Conservation (phyloP, 1,140 invertebrate species). For the Hycleus cichorii region DNA sequence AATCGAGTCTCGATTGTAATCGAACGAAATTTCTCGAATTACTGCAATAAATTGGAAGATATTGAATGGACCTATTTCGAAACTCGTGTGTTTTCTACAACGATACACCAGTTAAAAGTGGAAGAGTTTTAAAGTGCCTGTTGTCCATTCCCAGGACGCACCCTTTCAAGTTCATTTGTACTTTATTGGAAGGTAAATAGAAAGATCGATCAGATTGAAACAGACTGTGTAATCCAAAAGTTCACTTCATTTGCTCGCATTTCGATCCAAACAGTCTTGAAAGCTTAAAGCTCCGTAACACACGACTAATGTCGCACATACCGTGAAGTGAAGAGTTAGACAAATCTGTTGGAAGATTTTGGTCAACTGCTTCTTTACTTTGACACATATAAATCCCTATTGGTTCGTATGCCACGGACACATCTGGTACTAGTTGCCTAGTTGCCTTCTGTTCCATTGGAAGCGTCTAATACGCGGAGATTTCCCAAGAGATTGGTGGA, state of each 20-base stretch:
- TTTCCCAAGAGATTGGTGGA: constrained; percentile 14
- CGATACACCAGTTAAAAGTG: no score
- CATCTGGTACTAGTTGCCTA: constrained; percentile 1
- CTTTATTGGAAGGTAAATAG: constrained; percentile 2
- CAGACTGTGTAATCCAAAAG: constrained; percentile 9
- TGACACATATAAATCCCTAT: constrained; percentile 16
- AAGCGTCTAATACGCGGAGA: constrained; percentile 17
- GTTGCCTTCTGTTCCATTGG: constrained; percentile 2
- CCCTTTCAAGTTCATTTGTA: no score
- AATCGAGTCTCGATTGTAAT: no score
- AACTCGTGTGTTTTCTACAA: no score
- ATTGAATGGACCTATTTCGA: no score
- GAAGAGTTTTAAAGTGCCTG: no score
- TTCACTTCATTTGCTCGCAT: constrained; percentile 10
- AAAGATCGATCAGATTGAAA: constrained; percentile 5
- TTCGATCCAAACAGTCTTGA: not conserved
- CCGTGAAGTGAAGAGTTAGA: not conserved
- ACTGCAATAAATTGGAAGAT: no score
- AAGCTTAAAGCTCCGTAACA: constrained; percentile 5
- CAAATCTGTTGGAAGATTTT: constrained; percentile 7
- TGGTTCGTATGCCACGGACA: constrained; percentile 4
- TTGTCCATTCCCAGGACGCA: no score
- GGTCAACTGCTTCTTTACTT: constrained; percentile 12
- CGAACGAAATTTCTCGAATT: no score
- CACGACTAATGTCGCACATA: not conserved